Evolutionary conservation across 2,888 invertebrate species (phyloP), one percentile per base, ranked within the genome.

Genomic region (Cremastinae sp.): DNA sequence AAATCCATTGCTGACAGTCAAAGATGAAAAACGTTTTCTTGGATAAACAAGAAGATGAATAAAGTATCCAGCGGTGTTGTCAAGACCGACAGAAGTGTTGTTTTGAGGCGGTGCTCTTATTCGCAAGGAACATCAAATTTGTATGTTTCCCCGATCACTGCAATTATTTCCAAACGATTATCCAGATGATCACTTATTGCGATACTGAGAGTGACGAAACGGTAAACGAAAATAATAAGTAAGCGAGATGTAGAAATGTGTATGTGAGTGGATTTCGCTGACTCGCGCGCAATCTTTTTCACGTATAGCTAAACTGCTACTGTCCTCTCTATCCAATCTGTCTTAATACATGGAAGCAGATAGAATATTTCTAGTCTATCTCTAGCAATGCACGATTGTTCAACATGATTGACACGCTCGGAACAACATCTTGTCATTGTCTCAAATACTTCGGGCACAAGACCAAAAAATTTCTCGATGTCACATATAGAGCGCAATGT

Each of bases 1-100:
- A 80, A 72, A 80, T 82, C 82, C 86, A 86, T 86, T 71, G 82
- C 72, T 69, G 79, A 65, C 10, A 22, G 59, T 45, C 18, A 14
- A 10, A n/a, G 12, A 20, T 12, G 53, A 65, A 35, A 62, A 37
- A 49, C 47, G 20, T 5, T 5, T 49, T 49, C 16, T 62, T 39
- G 62, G 8, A 39, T 49, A 12, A 39, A 47, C n/a, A n/a, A n/a
- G n/a, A n/a, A n/a, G n/a, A n/a, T n/a, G n/a, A n/a, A n/a, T n/a
- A n/a, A n/a, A n/a, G n/a, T n/a, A n/a, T n/a, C n/a, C n/a, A n/a
- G n/a, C n/a, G n/a, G n/a, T n/a, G 37, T 49, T 62, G 12, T 12
- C n/a, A n/a, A 49, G 58, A 37, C 39, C 51, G 49, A 62, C 62
- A 62, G 49, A 12, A 37, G 62, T 14, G 14, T 14, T 49, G 49